Evolutionary conservation across 2,888 invertebrate species (phyloP).

Genomic region (Trichopoda pennipes): DNA sequence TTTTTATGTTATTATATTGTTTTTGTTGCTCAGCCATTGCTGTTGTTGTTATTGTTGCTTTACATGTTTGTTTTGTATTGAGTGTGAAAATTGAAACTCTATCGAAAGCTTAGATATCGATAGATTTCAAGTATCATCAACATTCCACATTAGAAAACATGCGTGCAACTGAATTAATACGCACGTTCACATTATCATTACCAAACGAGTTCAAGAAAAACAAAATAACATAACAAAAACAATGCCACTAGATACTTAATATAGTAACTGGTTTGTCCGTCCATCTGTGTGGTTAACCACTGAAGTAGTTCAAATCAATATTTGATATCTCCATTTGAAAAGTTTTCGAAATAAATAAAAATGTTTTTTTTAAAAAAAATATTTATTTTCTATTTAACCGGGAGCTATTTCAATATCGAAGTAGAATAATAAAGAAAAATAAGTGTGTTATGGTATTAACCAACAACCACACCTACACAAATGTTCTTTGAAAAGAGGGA

Average conservation of each 20-base stretch:
- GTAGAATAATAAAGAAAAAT: no score
- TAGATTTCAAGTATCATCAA: constrained; percentile 58
- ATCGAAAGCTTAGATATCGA: constrained; percentile 48
- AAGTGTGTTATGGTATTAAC: no score
- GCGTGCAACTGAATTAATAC: constrained; percentile 38
- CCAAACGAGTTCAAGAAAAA: constrained; percentile 5
- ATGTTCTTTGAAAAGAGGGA: no score
- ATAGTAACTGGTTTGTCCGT: constrained; percentile 23
- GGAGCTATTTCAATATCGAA: no score
- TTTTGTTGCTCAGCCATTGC: neutral
- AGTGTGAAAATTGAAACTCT: constrained; percentile 63
- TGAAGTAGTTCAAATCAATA: constrained; percentile 39
- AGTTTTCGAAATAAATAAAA: no score
- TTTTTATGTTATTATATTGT: neutral
- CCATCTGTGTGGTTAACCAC: constrained; percentile 23
- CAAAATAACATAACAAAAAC: constrained; percentile 7
- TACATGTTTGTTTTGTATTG: constrained; percentile 16
- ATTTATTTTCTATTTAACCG: no score
- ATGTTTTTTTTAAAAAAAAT: no score
- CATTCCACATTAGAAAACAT: constrained; percentile 59
- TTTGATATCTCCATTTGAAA: no score
- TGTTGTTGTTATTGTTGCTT: constrained; percentile 26
- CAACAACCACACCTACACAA: no score
- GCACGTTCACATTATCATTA: neutral
- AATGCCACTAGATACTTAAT: constrained; percentile 49